Conservation (phyloP, 1,140 invertebrate genomes). For the Gonatopus flavifemur region DNA sequence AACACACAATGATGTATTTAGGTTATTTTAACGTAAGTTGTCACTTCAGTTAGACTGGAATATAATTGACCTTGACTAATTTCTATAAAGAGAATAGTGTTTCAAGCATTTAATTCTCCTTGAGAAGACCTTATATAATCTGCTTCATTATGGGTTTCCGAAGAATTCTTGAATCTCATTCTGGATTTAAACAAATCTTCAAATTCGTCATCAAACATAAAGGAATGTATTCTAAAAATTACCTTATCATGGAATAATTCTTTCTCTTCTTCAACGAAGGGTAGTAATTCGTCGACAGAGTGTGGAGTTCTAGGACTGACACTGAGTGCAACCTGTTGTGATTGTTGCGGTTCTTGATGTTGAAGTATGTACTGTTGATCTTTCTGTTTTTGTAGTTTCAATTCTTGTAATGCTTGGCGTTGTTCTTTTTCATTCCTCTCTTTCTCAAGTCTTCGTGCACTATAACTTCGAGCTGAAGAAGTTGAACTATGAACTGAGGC, state of each 20-base stretch:
- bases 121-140: no score
- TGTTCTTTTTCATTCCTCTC: slow-evolving; percentile 77
- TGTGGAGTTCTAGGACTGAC: slow-evolving; percentile 74
- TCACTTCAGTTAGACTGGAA: no score
- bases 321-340: slow-evolving; percentile 62
- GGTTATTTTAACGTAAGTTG: no score
- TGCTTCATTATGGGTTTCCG: no score
- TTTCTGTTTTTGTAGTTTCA: slow-evolving; percentile 64
- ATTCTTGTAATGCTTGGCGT: slow-evolving; percentile 69
- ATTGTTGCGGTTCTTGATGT: slow-evolving; percentile 44
- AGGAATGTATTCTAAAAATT: neutral
- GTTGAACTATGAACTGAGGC: slow-evolving; percentile 78
- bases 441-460: slow-evolving; percentile 72
- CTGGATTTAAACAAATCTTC: neutral
- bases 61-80: no score
- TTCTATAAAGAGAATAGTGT: no score
- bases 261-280: slow-evolving; percentile 73
- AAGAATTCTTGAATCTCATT: neutral
- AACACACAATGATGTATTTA: no score
- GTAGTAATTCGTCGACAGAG: slow-evolving; percentile 76
- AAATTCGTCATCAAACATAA: neutral
- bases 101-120: no score
- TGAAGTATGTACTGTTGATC: slow-evolving; percentile 29
- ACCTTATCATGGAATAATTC: slow-evolving; percentile 59
- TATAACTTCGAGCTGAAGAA: slow-evolving; percentile 77